Conservation (phyloP, 2,888 invertebrate genomes). For the Cataglyphis livida region DNA sequence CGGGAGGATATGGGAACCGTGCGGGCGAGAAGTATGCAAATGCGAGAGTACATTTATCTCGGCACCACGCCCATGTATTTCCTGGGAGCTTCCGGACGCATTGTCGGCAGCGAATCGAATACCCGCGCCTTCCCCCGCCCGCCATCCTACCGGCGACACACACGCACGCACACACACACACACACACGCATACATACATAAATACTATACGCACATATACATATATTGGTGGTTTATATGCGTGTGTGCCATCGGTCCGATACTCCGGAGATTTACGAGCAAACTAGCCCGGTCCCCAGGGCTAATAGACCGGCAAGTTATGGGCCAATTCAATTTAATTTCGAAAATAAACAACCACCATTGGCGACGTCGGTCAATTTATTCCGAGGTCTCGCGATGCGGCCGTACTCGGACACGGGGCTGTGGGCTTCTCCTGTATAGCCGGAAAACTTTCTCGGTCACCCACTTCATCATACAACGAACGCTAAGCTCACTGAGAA, state of each 20-base stretch:
- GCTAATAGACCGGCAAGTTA: constrained; percentile 85
- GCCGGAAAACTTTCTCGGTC: constrained; percentile 34
- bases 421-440: not conserved
- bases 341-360: constrained; percentile 83
- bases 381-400: constrained; percentile 76
- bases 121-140: constrained; percentile 66
- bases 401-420: constrained; percentile 16
- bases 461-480: constrained; percentile 26
- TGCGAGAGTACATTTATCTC: constrained; percentile 84
- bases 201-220: constrained; percentile 18
- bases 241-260: constrained; percentile 75
- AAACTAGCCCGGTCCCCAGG: constrained; percentile 83
- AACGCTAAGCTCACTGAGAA: constrained; percentile 23
- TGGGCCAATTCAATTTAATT: constrained; percentile 85
- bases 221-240: not conserved
- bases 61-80: constrained; percentile 84
- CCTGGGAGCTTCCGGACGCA: constrained; percentile 83
- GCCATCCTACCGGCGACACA: constrained; percentile 20
- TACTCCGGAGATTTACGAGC: constrained; percentile 84
- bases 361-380: constrained; percentile 78
- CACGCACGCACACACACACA: constrained; percentile 1
- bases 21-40: constrained; percentile 82
- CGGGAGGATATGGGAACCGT: constrained; percentile 60
- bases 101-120: constrained; percentile 82
- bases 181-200: not conserved